Percentiles rank a stretch among this genome's conserved stretches.
Evolutionary conservation across 2,113 vertebrate species (phyloP).

Genomic region (Erythrolamprus reginae): DNA sequence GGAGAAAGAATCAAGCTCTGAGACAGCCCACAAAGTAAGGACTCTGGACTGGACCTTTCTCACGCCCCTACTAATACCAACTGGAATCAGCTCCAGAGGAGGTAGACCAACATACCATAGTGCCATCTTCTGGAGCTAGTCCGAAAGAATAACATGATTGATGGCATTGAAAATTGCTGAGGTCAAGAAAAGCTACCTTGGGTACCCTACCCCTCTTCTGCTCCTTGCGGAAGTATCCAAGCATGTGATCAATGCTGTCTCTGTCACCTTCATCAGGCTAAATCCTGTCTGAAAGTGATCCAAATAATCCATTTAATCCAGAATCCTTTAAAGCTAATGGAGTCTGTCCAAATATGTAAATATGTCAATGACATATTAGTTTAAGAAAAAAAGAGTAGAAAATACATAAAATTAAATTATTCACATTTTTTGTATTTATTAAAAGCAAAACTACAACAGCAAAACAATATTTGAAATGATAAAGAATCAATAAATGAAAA

Average conservation of each 20-base stretch:
- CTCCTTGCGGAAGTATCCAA: background rate
- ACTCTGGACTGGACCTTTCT: background rate
- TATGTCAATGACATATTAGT: background rate
- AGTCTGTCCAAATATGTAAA: background rate
- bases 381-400: background rate
- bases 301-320: background rate
- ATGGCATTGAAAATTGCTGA: background rate
- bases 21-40: background rate
- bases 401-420: background rate
- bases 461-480: conserved; percentile 4
- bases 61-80: background rate
- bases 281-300: background rate
- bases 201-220: background rate
- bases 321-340: background rate
- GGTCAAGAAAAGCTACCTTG: background rate
- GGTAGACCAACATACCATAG: background rate
- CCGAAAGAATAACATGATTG: background rate
- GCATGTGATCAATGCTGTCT: background rate
- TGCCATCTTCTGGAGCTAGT: background rate
- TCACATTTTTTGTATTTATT: background rate
- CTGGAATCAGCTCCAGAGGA: background rate
- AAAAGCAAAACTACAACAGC: conserved; percentile 26
- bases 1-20: background rate
- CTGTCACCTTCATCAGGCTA: background rate
- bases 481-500: conserved; percentile 19